Evolutionary conservation across 2,888 invertebrate genomes (phyloP).

Genomic region (Prenolepis imparis): DNA sequence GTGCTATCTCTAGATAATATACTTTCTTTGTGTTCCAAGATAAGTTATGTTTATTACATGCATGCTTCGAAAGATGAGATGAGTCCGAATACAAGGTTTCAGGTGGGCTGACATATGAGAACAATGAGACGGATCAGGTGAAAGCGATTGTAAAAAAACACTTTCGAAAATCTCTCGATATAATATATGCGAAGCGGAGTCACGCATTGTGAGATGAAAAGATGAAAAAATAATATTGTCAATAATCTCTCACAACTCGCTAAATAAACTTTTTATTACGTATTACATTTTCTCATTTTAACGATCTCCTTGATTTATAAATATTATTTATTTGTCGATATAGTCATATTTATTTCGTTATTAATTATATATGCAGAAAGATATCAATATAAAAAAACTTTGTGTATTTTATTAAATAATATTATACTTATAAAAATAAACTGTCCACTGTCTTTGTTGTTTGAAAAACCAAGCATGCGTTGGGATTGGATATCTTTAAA

Average conservation of each 20-base stretch:
- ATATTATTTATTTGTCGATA: not conserved
- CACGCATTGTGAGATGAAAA: constrained; percentile 23
- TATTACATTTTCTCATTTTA: not conserved
- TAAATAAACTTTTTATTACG: not conserved
- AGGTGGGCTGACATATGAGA: constrained; percentile 58
- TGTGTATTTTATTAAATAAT: not conserved
- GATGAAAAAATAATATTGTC: not conserved
- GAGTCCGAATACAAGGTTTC: constrained; percentile 19
- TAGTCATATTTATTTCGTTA: not conserved
- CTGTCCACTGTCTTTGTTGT: not conserved
- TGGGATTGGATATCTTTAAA: not conserved
- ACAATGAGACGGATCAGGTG: constrained; percentile 61
- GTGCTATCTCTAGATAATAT: not conserved
- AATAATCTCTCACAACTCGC: not conserved
- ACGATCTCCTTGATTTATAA: not conserved
- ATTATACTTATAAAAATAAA: not conserved
- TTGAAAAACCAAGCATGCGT: not conserved
- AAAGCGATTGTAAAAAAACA: constrained; percentile 64
- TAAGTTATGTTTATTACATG: constrained; percentile 4
- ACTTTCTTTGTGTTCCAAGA: constrained; percentile 19
- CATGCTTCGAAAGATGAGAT: constrained; percentile 45
- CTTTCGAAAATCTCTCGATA: constrained; percentile 69
- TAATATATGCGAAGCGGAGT: not conserved
- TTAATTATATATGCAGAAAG: not conserved
- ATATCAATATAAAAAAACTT: not conserved